A percentile compares a stretch with the other conserved stretches of the same genome.
These are phyloP conservation scores for Rhogogaster chlorosoma DNA, from an alignment of 2,888 invertebrate genomes.

Conservation along the genomic window DNA sequence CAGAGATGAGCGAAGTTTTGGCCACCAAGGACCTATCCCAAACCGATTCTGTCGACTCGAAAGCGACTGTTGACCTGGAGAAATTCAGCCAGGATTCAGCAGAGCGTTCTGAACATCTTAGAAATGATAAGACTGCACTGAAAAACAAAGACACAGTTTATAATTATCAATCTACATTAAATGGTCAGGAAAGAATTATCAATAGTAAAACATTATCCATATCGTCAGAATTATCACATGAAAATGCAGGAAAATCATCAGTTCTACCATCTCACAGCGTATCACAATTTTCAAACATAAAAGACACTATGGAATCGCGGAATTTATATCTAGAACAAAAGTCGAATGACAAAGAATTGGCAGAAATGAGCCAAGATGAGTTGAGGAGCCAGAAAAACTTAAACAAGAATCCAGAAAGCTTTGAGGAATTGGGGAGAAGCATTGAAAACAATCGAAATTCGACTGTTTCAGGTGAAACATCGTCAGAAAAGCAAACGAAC, in stretches of 20 bases:
- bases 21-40: slow-evolving; percentile 8
- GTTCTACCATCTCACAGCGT: slow-evolving; percentile 16
- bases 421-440: slow-evolving; percentile 3
- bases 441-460: slow-evolving; percentile 44
- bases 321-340: slow-evolving; percentile 22
- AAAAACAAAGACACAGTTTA: neutral
- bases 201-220: slow-evolving; percentile 30
- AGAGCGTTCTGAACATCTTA: slow-evolving; percentile 7
- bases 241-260: slow-evolving; percentile 35
- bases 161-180: slow-evolving; percentile 14
- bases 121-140: neutral
- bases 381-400: slow-evolving; percentile 23
- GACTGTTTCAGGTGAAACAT: slow-evolving; percentile 44
- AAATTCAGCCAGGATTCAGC: slow-evolving; percentile 27
- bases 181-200: slow-evolving; percentile 1
- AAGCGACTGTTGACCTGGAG: slow-evolving; percentile 41
- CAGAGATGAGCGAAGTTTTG: slow-evolving; percentile 44
- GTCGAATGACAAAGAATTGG: slow-evolving; percentile 16
- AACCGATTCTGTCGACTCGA: slow-evolving; percentile 24
- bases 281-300: neutral
- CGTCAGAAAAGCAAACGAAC: slow-evolving; percentile 32
- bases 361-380: neutral
- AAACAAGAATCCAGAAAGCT: slow-evolving; percentile 29
- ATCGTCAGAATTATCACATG: slow-evolving; percentile 14
- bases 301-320: slow-evolving; percentile 14